phyloP scores from a whole-genome alignment of 2,113 vertebrate genomes.

The Jacana jacana region DNA sequence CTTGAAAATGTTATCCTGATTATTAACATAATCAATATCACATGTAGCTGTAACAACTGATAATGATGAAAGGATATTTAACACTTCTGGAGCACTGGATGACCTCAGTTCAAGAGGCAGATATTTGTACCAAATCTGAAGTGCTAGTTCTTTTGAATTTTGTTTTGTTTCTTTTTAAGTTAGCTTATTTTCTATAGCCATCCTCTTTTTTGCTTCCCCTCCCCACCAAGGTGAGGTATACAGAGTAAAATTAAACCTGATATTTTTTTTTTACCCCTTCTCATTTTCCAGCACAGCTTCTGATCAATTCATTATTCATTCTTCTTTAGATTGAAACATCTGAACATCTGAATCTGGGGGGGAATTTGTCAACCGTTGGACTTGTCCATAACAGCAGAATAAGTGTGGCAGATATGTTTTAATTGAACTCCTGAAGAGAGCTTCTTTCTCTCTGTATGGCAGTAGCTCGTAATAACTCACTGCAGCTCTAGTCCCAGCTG shows the following conservation, averaged over 20 bases:
- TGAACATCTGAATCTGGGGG: background rate
- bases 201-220: background rate
- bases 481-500: background rate
- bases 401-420: background rate
- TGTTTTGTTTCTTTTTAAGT: accelerated
- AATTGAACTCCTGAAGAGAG: background rate
- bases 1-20: background rate
- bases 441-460: background rate
- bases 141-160: background rate
- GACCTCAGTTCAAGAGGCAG: background rate
- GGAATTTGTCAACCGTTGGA: background rate
- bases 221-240: accelerated
- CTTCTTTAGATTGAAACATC: background rate
- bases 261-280: background rate
- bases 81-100: background rate
- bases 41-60: background rate
- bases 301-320: background rate
- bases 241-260: background rate
- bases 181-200: background rate
- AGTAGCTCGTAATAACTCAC: background rate
- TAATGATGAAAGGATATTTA: background rate
- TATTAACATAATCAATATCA: conserved; percentile 5
- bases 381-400: background rate
- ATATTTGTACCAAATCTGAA: background rate
- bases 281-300: background rate